Conservation (phyloP, 2,888 invertebrate genomes). For the Amblyteles armatorius region DNA sequence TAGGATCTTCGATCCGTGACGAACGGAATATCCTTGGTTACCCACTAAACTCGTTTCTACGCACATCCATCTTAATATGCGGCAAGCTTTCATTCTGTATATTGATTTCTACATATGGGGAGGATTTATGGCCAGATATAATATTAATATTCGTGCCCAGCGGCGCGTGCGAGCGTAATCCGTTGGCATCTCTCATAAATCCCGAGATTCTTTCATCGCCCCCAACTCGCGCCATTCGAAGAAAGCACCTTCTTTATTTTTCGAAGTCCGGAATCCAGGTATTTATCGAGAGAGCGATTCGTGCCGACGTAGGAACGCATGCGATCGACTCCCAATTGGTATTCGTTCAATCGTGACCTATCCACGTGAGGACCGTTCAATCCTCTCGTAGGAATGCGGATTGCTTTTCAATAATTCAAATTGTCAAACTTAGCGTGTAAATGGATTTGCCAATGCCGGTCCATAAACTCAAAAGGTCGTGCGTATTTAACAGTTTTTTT, state of each 20-base stretch:
- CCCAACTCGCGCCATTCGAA: slow-evolving; percentile 26
- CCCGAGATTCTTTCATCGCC: slow-evolving; percentile 36
- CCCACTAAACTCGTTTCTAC: background rate
- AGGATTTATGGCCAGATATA: slow-evolving; percentile 13
- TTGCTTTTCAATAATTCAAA: background rate
- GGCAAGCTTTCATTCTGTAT: background rate
- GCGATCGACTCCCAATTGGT: slow-evolving; percentile 26
- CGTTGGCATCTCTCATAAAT: slow-evolving; percentile 44
- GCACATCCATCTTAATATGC: background rate
- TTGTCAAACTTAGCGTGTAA: too few species aligned
- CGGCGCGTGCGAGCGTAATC: background rate
- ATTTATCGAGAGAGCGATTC: slow-evolving; percentile 20
- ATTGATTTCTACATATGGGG: slow-evolving; percentile 7
- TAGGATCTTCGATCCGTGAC: too few species aligned
- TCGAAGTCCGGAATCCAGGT: slow-evolving; percentile 19
- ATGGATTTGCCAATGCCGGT: too few species aligned
- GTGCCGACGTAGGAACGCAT: slow-evolving; percentile 6
- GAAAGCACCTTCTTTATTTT: slow-evolving; percentile 11
- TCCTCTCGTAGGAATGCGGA: background rate
- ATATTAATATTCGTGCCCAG: slow-evolving; percentile 31
- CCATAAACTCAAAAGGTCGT: too few species aligned
- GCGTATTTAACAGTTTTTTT: too few species aligned
- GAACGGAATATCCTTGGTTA: background rate
- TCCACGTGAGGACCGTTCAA: background rate
- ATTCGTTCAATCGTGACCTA: background rate